phyloP scores from a whole-genome alignment of 1,140 invertebrate species.

The Bilobella aurantiaca region DNA sequence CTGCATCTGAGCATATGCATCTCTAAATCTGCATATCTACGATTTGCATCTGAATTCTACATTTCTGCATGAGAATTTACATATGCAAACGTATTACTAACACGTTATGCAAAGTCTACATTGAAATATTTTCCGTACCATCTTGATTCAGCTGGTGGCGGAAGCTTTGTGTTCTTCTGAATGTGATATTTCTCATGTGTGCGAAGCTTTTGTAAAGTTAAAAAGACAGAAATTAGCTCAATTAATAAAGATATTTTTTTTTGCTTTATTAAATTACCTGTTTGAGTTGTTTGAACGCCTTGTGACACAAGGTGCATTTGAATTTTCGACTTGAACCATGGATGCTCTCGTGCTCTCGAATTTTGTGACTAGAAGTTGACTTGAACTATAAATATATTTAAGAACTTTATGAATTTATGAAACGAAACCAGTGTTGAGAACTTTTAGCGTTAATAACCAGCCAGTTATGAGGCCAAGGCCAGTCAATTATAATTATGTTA shows the following conservation, averaged over 20 bases:
- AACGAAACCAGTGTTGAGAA: too few species aligned
- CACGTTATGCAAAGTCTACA: too few species aligned
- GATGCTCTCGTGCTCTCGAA: conserved; percentile 51
- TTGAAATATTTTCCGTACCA: too few species aligned
- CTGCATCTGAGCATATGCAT: too few species aligned
- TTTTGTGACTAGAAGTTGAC: conserved; percentile 47
- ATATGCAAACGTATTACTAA: too few species aligned
- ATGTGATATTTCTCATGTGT: conserved; percentile 37
- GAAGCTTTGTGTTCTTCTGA: conserved; percentile 32
- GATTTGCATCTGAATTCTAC: too few species aligned
- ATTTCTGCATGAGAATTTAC: too few species aligned
- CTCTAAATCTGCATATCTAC: too few species aligned
- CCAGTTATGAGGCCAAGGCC: too few species aligned
- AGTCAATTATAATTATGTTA: too few species aligned
- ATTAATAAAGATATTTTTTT: too few species aligned
- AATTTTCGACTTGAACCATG: conserved; percentile 49
- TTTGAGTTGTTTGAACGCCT: conserved; percentile 52
- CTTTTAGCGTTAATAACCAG: too few species aligned
- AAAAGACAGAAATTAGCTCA: not conserved
- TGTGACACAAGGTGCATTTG: conserved; percentile 51
- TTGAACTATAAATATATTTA: conserved; percentile 44
- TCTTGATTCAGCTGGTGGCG: conserved; percentile 38
- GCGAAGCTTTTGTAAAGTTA: conserved; percentile 29
- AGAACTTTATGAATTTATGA: conserved; percentile 33
- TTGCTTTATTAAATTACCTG: conserved; percentile 49